Percentiles rank a stretch among this genome's conserved stretches.
These are phyloP conservation scores for Proterorhinus semilunaris DNA, from an alignment of 2,113 vertebrate species.

Conservation along the genomic window DNA sequence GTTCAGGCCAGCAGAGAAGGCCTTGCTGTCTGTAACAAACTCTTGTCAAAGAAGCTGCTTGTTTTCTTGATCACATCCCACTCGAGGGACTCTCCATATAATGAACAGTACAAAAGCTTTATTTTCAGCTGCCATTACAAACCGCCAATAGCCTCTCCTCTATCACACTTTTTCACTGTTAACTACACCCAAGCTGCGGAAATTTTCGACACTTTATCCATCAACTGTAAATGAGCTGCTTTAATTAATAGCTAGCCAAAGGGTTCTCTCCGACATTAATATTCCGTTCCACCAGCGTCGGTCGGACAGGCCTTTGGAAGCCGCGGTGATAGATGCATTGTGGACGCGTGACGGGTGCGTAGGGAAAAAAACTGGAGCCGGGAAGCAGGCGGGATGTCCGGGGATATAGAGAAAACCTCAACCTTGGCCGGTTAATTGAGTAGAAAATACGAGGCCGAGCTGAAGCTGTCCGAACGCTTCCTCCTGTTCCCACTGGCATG, in stretches of 20 bases:
- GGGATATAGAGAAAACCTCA: constrained; percentile 45
- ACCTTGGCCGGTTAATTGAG: constrained; percentile 60
- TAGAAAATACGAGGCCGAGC: constrained; percentile 40
- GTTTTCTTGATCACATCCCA: neutral
- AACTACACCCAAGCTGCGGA: constrained; percentile 30
- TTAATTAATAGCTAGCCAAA: constrained; percentile 59
- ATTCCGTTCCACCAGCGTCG: constrained; percentile 36
- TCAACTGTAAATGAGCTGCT: constrained; percentile 53
- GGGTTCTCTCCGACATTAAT: constrained; percentile 50
- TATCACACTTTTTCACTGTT: constrained; percentile 12
- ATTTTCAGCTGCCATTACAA: constrained; percentile 11
- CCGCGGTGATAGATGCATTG: constrained; percentile 42
- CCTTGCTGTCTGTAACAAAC: too few species aligned
- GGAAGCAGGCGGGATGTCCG: constrained; percentile 26
- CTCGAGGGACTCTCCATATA: neutral
- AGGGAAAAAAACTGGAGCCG: constrained; percentile 4
- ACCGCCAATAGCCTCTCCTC: constrained; percentile 14
- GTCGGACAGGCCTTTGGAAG: constrained; percentile 39
- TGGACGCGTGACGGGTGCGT: constrained; percentile 18
- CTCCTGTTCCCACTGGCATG: constrained; percentile 13
- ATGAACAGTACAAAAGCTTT: neutral
- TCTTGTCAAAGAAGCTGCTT: neutral
- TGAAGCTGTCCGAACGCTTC: constrained; percentile 3
- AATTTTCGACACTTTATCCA: constrained; percentile 48
- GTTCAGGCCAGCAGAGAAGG: too few species aligned